Evolutionary conservation across 2,797 vertebrate species (phyloP).

Genomic region (Alosa sapidissima): DNA sequence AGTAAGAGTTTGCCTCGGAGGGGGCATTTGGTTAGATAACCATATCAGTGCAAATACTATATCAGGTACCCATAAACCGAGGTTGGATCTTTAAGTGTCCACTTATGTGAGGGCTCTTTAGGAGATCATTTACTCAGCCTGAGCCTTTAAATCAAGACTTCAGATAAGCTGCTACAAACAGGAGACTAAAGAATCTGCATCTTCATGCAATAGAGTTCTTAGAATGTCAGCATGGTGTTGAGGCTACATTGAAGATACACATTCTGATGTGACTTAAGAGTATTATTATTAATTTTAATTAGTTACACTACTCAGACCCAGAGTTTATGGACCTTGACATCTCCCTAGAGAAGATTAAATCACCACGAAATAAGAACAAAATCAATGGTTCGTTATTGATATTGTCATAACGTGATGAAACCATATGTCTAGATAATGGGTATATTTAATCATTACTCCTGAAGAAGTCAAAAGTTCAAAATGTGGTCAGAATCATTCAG

Average conservation of each 20-base stretch:
- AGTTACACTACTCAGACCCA: background rate
- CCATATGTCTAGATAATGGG: background rate
- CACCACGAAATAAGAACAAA: background rate
- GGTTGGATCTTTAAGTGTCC: background rate
- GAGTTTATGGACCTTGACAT: background rate
- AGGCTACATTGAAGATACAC: background rate
- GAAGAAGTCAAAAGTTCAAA: background rate
- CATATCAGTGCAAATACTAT: constrained; percentile 33
- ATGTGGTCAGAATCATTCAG: background rate
- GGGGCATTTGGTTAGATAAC: background rate
- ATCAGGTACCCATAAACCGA: constrained; percentile 23
- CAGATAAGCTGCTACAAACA: background rate
- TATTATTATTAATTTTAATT: background rate
- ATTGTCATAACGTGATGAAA: background rate
- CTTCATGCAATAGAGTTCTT: background rate
- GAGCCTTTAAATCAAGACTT: background rate
- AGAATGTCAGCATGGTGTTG: background rate
- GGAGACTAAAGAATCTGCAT: background rate
- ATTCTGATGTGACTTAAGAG: background rate
- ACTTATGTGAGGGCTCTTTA: background rate
- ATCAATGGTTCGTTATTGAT: background rate
- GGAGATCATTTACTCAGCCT: constrained; percentile 23
- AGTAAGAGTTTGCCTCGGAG: background rate
- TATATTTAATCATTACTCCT: background rate
- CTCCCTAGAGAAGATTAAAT: background rate